Evolutionary conservation across 2,797 vertebrate species (phyloP).

Genomic region (Chaunax sp.): DNA sequence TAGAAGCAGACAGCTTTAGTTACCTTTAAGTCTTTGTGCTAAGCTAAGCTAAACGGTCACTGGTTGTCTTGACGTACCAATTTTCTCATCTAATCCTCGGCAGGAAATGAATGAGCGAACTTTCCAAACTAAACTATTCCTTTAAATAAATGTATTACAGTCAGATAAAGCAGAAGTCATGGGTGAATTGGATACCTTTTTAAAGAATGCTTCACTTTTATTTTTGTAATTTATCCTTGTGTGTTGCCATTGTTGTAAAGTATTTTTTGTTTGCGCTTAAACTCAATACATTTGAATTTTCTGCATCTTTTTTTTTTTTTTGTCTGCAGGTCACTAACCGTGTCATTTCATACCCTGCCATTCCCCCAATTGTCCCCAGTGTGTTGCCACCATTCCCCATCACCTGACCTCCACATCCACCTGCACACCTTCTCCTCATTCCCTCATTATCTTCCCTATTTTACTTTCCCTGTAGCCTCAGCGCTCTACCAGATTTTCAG

Average conservation of each 20-base stretch:
- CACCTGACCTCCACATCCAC: slow-evolving; percentile 27
- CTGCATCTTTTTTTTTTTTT: background rate
- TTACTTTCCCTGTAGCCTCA: slow-evolving; percentile 13
- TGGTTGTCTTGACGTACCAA: no score
- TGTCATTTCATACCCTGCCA: background rate
- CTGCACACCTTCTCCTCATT: slow-evolving; percentile 11
- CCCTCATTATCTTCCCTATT: background rate
- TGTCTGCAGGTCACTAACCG: background rate
- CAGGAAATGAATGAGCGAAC: background rate
- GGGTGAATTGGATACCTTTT: no score
- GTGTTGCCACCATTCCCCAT: slow-evolving; percentile 2
- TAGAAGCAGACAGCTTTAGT: background rate
- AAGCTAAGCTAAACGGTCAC: background rate
- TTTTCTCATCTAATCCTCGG: background rate
- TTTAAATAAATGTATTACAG: background rate
- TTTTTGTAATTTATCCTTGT: no score
- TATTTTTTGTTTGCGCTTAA: background rate
- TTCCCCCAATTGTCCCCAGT: background rate
- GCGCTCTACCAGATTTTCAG: slow-evolving; percentile 13
- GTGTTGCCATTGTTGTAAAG: background rate
- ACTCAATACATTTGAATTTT: background rate
- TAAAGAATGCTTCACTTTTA: no score
- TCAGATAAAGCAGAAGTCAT: background rate
- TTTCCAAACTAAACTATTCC: background rate
- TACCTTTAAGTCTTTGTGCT: background rate